These are phyloP conservation scores for Epinotia brunnichana DNA, from an alignment of 2,888 invertebrate genomes.

Conservation along the genomic window DNA sequence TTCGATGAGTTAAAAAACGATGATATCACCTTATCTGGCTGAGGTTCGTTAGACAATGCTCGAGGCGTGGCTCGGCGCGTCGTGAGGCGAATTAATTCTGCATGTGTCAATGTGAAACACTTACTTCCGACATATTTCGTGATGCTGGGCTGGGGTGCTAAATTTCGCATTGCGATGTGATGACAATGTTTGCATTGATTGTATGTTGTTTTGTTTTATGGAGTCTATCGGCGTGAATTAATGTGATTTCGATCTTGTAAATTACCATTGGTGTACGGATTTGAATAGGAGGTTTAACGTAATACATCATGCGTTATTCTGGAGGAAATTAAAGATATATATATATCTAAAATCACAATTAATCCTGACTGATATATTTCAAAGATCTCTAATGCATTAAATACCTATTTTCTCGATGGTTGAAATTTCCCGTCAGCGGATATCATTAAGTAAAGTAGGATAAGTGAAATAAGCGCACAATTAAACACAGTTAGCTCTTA, in stretches of 20 bases:
- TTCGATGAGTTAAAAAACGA: conserved; percentile 34
- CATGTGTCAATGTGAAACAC: conserved; percentile 72
- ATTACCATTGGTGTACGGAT: not conserved
- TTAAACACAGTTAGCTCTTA: not conserved
- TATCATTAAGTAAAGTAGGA: not conserved
- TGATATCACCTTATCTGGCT: conserved; percentile 43
- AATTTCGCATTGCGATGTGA: conserved; percentile 43
- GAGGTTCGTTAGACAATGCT: conserved; percentile 68
- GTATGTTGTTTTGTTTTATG: conserved; percentile 40
- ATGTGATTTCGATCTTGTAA: not conserved
- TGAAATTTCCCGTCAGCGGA: not conserved
- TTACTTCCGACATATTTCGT: conserved; percentile 68
- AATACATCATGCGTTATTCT: too few species aligned
- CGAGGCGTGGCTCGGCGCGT: conserved; percentile 70
- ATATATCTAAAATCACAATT: too few species aligned
- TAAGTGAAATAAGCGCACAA: conserved; percentile 8
- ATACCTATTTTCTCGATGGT: not conserved
- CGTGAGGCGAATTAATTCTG: conserved; percentile 77
- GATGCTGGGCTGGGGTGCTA: conserved; percentile 59
- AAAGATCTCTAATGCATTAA: too few species aligned
- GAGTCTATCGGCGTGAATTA: conserved; percentile 3
- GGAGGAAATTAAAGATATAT: too few species aligned
- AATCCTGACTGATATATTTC: too few species aligned
- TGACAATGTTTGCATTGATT: conserved; percentile 44
- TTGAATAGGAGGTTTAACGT: not conserved